These are phyloP conservation scores for Rotaria magnacalcarata DNA, from an alignment of 2,888 invertebrate species.

Conservation along the genomic window DNA sequence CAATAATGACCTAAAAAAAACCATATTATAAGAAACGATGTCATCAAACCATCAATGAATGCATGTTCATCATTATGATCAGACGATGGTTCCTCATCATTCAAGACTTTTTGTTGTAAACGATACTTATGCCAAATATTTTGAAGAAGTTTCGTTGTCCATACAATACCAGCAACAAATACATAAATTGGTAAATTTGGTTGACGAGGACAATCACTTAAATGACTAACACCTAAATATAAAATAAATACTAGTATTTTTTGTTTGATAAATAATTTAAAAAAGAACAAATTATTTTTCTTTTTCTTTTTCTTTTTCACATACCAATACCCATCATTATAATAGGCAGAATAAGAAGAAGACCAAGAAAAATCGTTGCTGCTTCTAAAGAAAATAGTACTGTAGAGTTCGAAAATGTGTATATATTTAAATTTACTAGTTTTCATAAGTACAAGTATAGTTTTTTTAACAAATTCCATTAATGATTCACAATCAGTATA, in stretches of 20 bases:
- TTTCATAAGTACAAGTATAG: neutral
- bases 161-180: constrained; percentile 36
- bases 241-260: neutral
- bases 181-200: constrained; percentile 16
- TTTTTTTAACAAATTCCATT: constrained; percentile 10
- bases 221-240: constrained; percentile 26
- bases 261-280: no score
- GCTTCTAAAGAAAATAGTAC: neutral
- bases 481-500: constrained; percentile 22
- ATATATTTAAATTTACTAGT: neutral
- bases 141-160: constrained; percentile 27
- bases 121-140: constrained; percentile 37
- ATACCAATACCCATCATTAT: constrained; percentile 11
- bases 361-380: neutral
- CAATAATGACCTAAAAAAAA: constrained; percentile 19
- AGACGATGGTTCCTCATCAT: constrained; percentile 1
- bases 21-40: constrained; percentile 19
- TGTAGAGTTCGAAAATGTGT: neutral
- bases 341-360: constrained; percentile 8
- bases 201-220: constrained; percentile 26
- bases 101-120: neutral
- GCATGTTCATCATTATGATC: constrained; percentile 6
- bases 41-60: constrained; percentile 22
- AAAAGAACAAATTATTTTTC: no score
- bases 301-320: neutral